Base-by-base conservation (phyloP, 2,888 invertebrate genomes). In the Tachina fera region DNA sequence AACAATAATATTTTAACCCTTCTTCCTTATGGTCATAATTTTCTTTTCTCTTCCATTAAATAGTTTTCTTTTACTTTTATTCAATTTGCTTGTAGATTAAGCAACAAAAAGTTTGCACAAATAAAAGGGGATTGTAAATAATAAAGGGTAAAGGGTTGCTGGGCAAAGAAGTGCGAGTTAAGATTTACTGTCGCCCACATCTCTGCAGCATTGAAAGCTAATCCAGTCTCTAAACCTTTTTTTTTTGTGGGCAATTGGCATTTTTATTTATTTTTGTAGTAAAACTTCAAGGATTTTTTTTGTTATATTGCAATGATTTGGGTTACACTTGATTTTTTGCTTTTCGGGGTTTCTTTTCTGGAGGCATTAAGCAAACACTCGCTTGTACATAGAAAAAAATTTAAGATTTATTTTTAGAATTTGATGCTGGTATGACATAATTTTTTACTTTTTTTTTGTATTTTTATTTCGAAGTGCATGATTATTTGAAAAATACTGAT, bases 1-100 rank as follows among this genome's bases (percentile, higher is more conserved):
- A 88, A 89, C 88, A 90, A 89, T 89, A 89, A 90, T 90, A 90
- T 90, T 90, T 91, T 90, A 91, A 88, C 90, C 91, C 88, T 89
- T 88, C 81, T 31, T 31, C 31, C 31, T 65, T 75, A n/a, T 80
- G 77, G 79, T 72, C 78, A 71, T 84, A 67, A 84, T 85, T 79
- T 85, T 84, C 82, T 87, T 86, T 67, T 84, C 82, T 84, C 83
- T 87, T 81, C 60, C 43, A 51, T 19, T 78, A 76, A 56, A 14
- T 58, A 58, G 16, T 61, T 43, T 13, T 75, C 67, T 70, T 43
- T 51, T 51, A n/a, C n/a, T 63, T 49, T 65, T 61, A 47, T 82
- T 71, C 58, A 83, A 72, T 83, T 83, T 77, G 65, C 45, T 83
- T 83, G 58, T 60, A 61, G 67, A 80, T 80, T 80, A 84, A 84